These are phyloP conservation scores for Rhagonycha lutea DNA, from an alignment of 2,888 invertebrate genomes.

Conservation along the genomic window DNA sequence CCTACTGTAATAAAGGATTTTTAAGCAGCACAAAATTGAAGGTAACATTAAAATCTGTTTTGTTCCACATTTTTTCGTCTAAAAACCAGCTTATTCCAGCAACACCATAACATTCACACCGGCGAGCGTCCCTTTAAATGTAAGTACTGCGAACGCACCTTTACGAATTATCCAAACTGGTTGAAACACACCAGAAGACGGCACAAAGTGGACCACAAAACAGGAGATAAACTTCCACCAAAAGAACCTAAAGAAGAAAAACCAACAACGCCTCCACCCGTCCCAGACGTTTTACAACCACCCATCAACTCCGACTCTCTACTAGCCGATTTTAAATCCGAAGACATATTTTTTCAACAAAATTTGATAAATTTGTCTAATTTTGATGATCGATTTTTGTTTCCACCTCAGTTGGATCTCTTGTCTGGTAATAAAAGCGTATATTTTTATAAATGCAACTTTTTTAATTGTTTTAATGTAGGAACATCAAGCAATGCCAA, in stretches of 20 bases:
- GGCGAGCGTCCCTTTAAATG: constrained; percentile 62
- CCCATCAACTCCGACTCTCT: constrained; percentile 30
- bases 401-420: constrained; percentile 45
- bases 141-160: constrained; percentile 60
- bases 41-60: constrained; percentile 38
- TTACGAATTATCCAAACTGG: constrained; percentile 63
- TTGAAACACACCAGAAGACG: constrained; percentile 62
- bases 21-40: constrained; percentile 61
- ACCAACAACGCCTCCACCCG: constrained; percentile 5
- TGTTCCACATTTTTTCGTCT: neutral
- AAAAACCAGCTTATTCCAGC: constrained; percentile 44
- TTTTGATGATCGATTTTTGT: constrained; percentile 43
- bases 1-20: constrained; percentile 62
- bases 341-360: constrained; percentile 47
- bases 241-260: constrained; percentile 36
- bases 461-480: constrained; percentile 3
- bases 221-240: constrained; percentile 44
- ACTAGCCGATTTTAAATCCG: constrained; percentile 45
- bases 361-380: constrained; percentile 46
- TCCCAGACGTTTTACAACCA: constrained; percentile 6
- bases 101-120: constrained; percentile 64
- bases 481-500: constrained; percentile 39
- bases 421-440: constrained; percentile 35
- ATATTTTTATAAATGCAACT: neutral
- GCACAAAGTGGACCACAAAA: constrained; percentile 56